These are phyloP conservation scores for Ceratina calcarata DNA, from an alignment of 1,140 invertebrate genomes.

Conservation along the genomic window DNA sequence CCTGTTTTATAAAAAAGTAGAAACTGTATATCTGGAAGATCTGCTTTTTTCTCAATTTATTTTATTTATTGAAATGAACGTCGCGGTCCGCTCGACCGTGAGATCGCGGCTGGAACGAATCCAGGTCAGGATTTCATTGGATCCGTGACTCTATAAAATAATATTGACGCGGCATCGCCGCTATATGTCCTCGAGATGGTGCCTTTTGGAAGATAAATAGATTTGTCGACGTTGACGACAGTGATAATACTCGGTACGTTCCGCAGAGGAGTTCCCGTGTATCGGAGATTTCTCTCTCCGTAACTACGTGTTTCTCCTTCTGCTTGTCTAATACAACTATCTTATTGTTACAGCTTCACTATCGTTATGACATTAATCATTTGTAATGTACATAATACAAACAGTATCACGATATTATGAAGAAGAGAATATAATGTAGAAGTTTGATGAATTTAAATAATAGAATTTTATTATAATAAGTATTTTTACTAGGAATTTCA, in stretches of 20 bases:
- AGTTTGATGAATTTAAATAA: no score
- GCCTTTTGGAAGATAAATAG: conserved; percentile 27
- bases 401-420: not conserved
- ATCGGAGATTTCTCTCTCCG: not conserved
- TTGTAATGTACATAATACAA: conserved; percentile 32
- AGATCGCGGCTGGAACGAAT: conserved; percentile 9
- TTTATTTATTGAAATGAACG: not conserved
- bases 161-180: conserved; percentile 27
- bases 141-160: conserved; percentile 32
- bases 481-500: no score
- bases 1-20: no score
- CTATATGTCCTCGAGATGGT: not conserved
- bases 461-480: no score
- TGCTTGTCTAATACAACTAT: not conserved
- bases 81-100: not conserved
- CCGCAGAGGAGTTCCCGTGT: not conserved
- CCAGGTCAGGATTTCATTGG: not conserved
- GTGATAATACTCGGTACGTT: conserved; percentile 16
- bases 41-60: no score
- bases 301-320: not conserved
- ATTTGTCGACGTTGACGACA: not conserved
- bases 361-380: conserved; percentile 38
- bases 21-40: no score
- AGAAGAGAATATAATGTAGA: no score
- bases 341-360: not conserved